Evolutionary conservation across 92 coral and sea anemone genomes (phyloP), one percentile per base, ranked within the genome.

Genomic region (Parazoanthus swiftii): DNA sequence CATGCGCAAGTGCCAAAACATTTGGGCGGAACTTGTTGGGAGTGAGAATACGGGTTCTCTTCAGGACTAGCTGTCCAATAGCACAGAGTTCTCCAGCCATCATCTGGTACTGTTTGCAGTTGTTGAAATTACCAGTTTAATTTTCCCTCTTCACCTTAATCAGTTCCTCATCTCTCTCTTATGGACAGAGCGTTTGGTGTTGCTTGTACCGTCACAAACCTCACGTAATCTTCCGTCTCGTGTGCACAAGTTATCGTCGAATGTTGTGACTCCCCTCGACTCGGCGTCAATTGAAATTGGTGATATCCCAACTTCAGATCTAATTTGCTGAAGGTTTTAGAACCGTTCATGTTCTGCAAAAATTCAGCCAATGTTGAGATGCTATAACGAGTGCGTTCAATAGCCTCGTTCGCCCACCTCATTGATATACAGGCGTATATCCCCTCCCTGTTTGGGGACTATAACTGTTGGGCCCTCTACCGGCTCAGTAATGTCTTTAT

Each of bases 381-480:
- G 81, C 48, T 66, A 73, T 76, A 77, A 20, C 89, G 76, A 36
- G 79, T 81, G 6, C 89, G 74, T 44, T 23, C 38, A 3, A 83
- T 68, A 3, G 87, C 66, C 43, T 80, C 85, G 6, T 59, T 59
- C 6, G 67, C 67, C 67, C 67, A 2, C 21, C 67, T 59, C 67
- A 66, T 80, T 68, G 1, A 50, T 33, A 26, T 68, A 80, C 59
- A 83, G 36, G 29, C 78, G 25, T 16, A 66, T 83, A 35, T 66
- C 87, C 44, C 76, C 77, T 8, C 56, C 76, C 51, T 66, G 54
- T 18, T 83, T 83, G 1, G 89, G 85, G 63, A 89, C 88, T 25
- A 89, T 79, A 18, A 85, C 92, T 13, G 90, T 90, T 44, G 77
- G 90, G 42, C 92, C 92, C 78, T 90, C 90, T 18, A 74, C 85